Conservation (phyloP, 2,888 invertebrate species). For the Latrodectus hesperus region DNA sequence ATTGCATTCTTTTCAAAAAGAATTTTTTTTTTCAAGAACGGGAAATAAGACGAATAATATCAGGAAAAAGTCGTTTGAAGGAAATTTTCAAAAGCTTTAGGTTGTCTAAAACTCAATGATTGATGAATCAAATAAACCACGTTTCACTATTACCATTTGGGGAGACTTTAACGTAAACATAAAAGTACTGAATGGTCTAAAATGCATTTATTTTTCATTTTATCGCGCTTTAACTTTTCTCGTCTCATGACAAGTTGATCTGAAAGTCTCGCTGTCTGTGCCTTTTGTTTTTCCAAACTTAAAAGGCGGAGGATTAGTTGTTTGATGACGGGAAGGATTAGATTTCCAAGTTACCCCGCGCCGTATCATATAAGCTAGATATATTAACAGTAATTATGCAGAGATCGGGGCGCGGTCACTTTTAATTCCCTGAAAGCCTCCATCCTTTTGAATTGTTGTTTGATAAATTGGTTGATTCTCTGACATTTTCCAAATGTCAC, state of each 20-base stretch:
- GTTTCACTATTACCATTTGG: conserved; percentile 41
- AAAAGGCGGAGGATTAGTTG: neutral
- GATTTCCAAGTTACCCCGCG: neutral
- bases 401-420: conserved; percentile 42
- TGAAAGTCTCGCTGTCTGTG: neutral
- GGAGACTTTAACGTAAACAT: conserved; percentile 6
- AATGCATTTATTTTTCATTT: conserved; percentile 39
- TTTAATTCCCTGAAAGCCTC: conserved; percentile 27
- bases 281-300: neutral
- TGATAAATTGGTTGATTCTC: conserved; percentile 8
- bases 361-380: conserved; percentile 43
- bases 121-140: conserved; percentile 49
- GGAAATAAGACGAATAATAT: neutral
- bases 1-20: no score
- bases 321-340: neutral
- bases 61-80: neutral
- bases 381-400: conserved; percentile 51
- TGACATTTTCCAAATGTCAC: conserved; percentile 31
- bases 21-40: neutral
- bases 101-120: conserved; percentile 32
- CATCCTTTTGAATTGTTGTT: conserved; percentile 12
- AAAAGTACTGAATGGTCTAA: conserved; percentile 2
- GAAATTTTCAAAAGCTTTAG: conserved; percentile 22
- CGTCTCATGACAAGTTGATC: conserved; percentile 52
- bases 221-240: conserved; percentile 7